Percentiles rank a stretch among this genome's conserved stretches.
phyloP scores from a whole-genome alignment of 2,888 invertebrate genomes.

The Alitta virens region DNA sequence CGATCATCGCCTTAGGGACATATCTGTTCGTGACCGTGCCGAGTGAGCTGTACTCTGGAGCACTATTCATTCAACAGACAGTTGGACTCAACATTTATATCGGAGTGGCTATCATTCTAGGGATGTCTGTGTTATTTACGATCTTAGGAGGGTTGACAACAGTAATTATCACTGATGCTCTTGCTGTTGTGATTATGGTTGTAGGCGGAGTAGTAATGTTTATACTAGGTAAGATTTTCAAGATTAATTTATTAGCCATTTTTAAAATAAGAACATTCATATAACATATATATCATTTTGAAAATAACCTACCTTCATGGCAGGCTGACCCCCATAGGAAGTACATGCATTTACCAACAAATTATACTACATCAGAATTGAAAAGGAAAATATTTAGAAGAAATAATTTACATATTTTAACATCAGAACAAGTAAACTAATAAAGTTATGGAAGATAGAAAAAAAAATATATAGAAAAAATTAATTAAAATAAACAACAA shows the following conservation, averaged over 20 bases:
- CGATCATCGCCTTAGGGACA: slow-evolving; percentile 18
- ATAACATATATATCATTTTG: no score
- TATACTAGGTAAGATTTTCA: slow-evolving; percentile 14
- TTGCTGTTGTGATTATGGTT: slow-evolving; percentile 26
- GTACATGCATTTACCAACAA: no score
- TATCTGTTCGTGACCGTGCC: slow-evolving; percentile 23
- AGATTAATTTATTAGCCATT: slow-evolving; percentile 17
- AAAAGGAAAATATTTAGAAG: no score
- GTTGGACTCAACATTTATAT: slow-evolving; percentile 50
- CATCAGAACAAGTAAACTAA: no score
- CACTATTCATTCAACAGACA: slow-evolving; percentile 43
- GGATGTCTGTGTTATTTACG: slow-evolving; percentile 35
- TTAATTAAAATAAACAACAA: no score
- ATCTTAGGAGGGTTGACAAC: slow-evolving; percentile 44
- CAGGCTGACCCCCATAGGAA: no score
- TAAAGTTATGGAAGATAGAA: no score
- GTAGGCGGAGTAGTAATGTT: slow-evolving; percentile 22
- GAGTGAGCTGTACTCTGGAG: slow-evolving; percentile 39
- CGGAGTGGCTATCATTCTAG: slow-evolving; percentile 44
- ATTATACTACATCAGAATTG: no score
- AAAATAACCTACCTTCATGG: no score
- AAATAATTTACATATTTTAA: no score
- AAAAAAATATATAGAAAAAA: no score
- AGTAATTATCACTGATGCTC: slow-evolving; percentile 26
- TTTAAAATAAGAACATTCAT: slow-evolving; percentile 11